Evolutionary conservation across 1,140 invertebrate species (phyloP).

Genomic region (Notospermus geniculatus): DNA sequence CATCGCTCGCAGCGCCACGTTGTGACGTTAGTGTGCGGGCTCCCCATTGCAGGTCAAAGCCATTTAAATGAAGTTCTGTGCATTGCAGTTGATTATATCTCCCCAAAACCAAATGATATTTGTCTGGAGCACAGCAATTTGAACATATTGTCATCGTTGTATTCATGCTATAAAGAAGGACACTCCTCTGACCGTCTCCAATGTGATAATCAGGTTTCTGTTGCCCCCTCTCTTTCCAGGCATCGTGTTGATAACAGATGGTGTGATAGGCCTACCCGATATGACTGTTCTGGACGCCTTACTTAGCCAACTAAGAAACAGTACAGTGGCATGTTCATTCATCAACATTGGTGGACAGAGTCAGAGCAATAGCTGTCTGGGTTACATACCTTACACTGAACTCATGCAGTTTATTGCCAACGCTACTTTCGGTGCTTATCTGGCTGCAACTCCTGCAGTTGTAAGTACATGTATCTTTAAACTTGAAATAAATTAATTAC

Average conservation of each 20-base stretch:
- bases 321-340: slow-evolving; percentile 77
- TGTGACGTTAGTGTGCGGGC: no score
- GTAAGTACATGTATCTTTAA: slow-evolving; percentile 27
- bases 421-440: slow-evolving; percentile 75
- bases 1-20: no score
- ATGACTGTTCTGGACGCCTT: slow-evolving; percentile 71
- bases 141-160: no score
- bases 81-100: no score
- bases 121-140: no score
- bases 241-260: slow-evolving; percentile 78
- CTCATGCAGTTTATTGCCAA: slow-evolving; percentile 75
- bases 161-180: no score
- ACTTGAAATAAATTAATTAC: no score
- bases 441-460: slow-evolving; percentile 50
- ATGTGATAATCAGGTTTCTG: no score
- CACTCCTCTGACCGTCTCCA: no score
- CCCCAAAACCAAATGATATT: no score
- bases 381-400: slow-evolving; percentile 71
- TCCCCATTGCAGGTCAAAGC: no score
- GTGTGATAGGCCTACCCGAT: slow-evolving; percentile 75
- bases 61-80: no score
- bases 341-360: slow-evolving; percentile 67
- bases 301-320: slow-evolving; percentile 71
- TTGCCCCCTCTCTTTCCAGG: slow-evolving; percentile 58
- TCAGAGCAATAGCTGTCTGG: slow-evolving; percentile 48